Evolutionary conservation across 2,888 invertebrate genomes (phyloP).

Genomic region (Eugnorisma glareosa): DNA sequence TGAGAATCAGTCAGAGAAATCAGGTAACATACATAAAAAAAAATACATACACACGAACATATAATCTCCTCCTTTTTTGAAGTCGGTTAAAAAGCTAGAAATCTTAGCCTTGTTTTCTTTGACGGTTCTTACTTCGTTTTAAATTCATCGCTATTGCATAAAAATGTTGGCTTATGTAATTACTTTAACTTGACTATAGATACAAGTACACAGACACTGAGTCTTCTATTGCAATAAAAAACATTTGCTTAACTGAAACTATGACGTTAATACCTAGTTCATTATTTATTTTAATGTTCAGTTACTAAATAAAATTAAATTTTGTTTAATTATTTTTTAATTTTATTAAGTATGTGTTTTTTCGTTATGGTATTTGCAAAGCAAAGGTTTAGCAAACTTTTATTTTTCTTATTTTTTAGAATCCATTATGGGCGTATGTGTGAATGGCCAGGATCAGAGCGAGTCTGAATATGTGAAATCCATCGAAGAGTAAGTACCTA

Average conservation of each 20-base stretch:
- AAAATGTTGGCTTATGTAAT: too few species aligned
- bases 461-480: constrained; percentile 94
- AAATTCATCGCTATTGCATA: too few species aligned
- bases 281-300: not conserved
- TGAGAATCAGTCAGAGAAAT: too few species aligned
- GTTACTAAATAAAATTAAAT: not conserved
- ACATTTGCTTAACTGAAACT: not conserved
- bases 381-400: not conserved
- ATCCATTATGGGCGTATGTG: constrained; percentile 95
- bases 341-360: not conserved
- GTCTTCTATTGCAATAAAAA: not conserved
- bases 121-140: too few species aligned
- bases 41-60: too few species aligned
- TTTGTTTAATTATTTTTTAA: not conserved
- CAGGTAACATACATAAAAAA: too few species aligned
- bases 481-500: constrained; percentile 92
- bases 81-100: too few species aligned
- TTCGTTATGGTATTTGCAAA: not conserved
- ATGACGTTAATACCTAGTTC: not conserved
- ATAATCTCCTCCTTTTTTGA: too few species aligned
- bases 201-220: too few species aligned
- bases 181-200: too few species aligned
- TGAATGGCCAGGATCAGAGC: constrained; percentile 93
- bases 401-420: constrained; percentile 88
- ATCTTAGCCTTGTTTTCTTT: too few species aligned